These are phyloP conservation scores for Zaprionus lachaisei DNA, from an alignment of 1,140 invertebrate genomes.

Conservation along the genomic window DNA sequence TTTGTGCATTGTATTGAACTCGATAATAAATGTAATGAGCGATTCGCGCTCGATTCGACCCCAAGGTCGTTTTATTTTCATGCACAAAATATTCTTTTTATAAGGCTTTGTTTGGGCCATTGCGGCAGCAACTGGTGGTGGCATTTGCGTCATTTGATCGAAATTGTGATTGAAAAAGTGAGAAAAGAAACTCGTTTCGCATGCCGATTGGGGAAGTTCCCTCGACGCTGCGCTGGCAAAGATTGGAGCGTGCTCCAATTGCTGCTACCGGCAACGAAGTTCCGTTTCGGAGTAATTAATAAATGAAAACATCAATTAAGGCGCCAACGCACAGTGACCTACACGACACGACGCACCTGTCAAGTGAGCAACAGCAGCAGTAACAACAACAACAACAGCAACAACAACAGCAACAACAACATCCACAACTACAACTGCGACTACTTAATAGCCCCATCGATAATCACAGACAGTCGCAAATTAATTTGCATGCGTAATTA, in stretches of 20 bases:
- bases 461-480: slow-evolving; percentile 57
- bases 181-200: slow-evolving; percentile 58
- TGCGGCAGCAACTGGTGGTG: slow-evolving; percentile 30
- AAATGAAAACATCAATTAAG: slow-evolving; percentile 75
- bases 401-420: slow-evolving; percentile 1
- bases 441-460: slow-evolving; percentile 47
- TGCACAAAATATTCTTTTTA: slow-evolving; percentile 69
- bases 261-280: slow-evolving; percentile 41
- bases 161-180: slow-evolving; percentile 34
- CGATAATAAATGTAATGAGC: slow-evolving; percentile 17
- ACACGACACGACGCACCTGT: slow-evolving; percentile 43
- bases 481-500: slow-evolving; percentile 77
- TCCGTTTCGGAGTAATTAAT: slow-evolving; percentile 72
- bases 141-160: slow-evolving; percentile 72
- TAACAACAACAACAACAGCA: background rate
- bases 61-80: slow-evolving; percentile 75
- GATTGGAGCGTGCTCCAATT: slow-evolving; percentile 46
- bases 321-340: slow-evolving; percentile 79
- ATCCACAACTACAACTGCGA: slow-evolving; percentile 10
- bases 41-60: slow-evolving; percentile 13
- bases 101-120: slow-evolving; percentile 56
- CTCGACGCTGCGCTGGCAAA: background rate
- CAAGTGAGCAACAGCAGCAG: slow-evolving; percentile 28
- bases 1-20: slow-evolving; percentile 11
- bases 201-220: slow-evolving; percentile 64